Evolutionary conservation across 1,140 invertebrate species (phyloP).

Genomic region (Leguminivora glycinivorella): DNA sequence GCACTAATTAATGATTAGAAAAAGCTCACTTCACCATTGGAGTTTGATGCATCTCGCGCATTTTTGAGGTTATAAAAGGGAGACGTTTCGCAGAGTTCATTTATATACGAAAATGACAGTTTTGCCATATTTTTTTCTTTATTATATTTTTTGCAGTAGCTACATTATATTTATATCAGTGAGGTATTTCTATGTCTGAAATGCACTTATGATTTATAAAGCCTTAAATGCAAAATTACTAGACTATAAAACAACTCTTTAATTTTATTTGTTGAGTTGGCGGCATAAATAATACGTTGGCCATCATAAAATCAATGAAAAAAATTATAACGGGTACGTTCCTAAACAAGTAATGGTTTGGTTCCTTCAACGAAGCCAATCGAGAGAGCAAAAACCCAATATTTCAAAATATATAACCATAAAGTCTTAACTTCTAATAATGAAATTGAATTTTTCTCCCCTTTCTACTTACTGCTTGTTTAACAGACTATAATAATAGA

Average conservation of each 20-base stretch:
- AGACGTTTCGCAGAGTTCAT: conserved; percentile 73
- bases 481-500: too few relatives aligned
- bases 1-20: conserved; percentile 67
- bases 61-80: conserved; percentile 79
- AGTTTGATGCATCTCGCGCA: conserved; percentile 73
- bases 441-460: too few relatives aligned
- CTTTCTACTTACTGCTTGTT: too few relatives aligned
- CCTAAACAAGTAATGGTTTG: background rate
- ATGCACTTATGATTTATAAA: background rate
- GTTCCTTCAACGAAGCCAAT: too few relatives aligned
- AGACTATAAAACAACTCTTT: background rate
- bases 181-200: background rate
- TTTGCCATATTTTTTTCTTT: conserved; percentile 44
- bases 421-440: too few relatives aligned
- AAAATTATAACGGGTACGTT: background rate
- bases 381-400: too few relatives aligned
- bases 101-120: conserved; percentile 76
- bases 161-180: conserved; percentile 31
- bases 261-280: background rate
- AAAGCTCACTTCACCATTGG: conserved; percentile 66
- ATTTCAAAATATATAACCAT: too few relatives aligned
- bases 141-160: conserved; percentile 48
- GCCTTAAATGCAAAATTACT: background rate
- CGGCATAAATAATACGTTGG: background rate
- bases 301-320: background rate